Base-by-base conservation (phyloP, 2,113 vertebrate genomes). In the Numenius arquata region DNA sequence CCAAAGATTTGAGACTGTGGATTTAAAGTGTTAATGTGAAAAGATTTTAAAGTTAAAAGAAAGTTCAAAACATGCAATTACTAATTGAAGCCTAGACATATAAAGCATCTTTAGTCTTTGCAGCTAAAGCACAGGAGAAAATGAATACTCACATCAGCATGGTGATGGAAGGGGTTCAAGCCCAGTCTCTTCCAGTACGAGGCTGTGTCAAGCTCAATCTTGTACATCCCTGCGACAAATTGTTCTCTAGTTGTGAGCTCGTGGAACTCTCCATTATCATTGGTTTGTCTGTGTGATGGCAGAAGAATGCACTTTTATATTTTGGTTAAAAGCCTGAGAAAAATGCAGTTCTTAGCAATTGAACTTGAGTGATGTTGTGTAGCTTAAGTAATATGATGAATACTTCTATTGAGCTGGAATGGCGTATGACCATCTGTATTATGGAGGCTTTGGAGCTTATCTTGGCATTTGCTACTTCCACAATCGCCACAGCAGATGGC, bases 181-280 rank as follows among this genome's bases (percentile, higher is more conserved):
- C 98, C 98, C 67, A 98, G 45, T 16, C 30, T 96, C 58, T 97
- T 98, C 98, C 98, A 98, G 52, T 98, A 99, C 48, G 96, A 58
- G 73, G 98, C 98, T 32, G 98, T 98, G 66, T 98, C 97, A 85
- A 98, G 95, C 83, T 98, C 97, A 23, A 98, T 93, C 61, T 97
- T 98, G 92, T 99, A 99, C 29, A 97, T 40, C 16, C 98, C 98
- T 67, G 97, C 63, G 43, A 45, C 81, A 89, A 99, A 99, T 45
- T 98, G 62, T 92, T 98, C 91, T 72, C 98, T 98, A 11, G 95
- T 96, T 85, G 97, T 96, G 48, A 99, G 95, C 20, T 98, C 87
- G 3, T 97, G 96, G 78, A 98, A 93, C 85, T 98, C 97, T 45
- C 98, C 98, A 1, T 91, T 83, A 6, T 76, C 50, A 12, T 97